phyloP scores from a whole-genome alignment of 2,797 vertebrate genomes.

The Gallinago solitaria region DNA sequence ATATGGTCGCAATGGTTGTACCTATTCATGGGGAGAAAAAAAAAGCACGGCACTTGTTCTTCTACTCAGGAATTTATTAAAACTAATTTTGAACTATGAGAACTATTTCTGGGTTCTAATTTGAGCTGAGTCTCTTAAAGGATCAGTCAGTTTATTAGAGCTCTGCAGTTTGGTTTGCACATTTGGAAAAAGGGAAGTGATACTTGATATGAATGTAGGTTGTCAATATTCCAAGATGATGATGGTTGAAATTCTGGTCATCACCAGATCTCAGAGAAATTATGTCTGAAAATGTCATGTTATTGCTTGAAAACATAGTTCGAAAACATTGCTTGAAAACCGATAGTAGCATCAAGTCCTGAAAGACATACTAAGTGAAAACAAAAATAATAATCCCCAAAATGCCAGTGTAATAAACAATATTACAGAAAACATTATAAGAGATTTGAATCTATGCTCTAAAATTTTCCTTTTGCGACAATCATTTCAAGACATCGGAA shows the following conservation, averaged over 20 bases:
- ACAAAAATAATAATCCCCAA: not conserved
- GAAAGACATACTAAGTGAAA: not conserved
- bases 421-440: not conserved
- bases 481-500: not conserved
- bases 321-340: too few species aligned
- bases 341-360: not conserved
- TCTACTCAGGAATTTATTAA: not conserved
- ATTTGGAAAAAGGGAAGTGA: not conserved
- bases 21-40: not conserved
- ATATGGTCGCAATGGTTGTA: fast-evolving
- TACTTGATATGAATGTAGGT: not conserved
- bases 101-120: not conserved
- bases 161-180: not conserved
- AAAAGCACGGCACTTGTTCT: not conserved
- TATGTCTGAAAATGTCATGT: not conserved
- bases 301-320: not conserved
- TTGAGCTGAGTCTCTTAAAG: not conserved
- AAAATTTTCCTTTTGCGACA: not conserved
- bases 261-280: not conserved
- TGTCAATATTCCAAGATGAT: not conserved
- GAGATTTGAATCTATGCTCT: not conserved
- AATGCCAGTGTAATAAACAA: slow-evolving; percentile 10
- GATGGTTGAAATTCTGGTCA: not conserved
- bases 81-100: not conserved
- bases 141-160: not conserved